Evolutionary conservation across 2,113 vertebrate species (phyloP).

Genomic region (Aramus guarauna): DNA sequence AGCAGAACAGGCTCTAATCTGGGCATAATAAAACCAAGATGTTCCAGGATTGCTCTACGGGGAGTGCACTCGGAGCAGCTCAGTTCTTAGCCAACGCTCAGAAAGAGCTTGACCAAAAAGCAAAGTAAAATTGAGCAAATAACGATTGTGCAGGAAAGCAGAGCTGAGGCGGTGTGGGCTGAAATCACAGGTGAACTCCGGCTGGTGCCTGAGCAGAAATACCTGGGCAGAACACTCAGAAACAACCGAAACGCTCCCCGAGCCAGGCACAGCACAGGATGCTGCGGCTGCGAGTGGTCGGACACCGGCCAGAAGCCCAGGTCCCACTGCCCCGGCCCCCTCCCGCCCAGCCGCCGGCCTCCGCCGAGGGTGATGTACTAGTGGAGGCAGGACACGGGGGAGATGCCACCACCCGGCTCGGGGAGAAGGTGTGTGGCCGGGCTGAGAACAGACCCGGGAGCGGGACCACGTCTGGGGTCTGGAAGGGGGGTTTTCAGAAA

Average conservation of each 20-base stretch:
- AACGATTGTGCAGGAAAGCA: neutral
- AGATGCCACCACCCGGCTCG: neutral
- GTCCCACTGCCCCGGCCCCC: neutral
- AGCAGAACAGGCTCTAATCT: neutral
- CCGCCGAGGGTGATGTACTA: neutral
- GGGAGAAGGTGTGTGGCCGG: neutral
- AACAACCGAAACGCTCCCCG: fast-evolving
- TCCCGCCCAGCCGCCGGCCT: fast-evolving
- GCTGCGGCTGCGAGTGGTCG: neutral
- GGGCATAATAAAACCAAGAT: neutral
- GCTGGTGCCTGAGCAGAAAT: neutral
- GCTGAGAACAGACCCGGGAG: neutral
- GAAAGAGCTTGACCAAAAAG: neutral
- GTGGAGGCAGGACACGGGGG: neutral
- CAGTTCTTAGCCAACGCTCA: neutral
- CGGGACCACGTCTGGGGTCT: neutral
- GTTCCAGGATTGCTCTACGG: neutral
- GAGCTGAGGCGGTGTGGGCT: neutral
- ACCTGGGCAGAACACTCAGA: neutral
- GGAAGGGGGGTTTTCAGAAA: neutral
- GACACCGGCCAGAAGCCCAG: neutral
- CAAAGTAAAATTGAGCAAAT: neutral
- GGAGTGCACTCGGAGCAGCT: neutral
- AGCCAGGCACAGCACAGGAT: neutral
- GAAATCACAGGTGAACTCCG: neutral